Percentiles rank a stretch among this genome's conserved stretches.
Evolutionary conservation across 2,888 invertebrate species (phyloP).

Genomic region (Limenitis camilla): DNA sequence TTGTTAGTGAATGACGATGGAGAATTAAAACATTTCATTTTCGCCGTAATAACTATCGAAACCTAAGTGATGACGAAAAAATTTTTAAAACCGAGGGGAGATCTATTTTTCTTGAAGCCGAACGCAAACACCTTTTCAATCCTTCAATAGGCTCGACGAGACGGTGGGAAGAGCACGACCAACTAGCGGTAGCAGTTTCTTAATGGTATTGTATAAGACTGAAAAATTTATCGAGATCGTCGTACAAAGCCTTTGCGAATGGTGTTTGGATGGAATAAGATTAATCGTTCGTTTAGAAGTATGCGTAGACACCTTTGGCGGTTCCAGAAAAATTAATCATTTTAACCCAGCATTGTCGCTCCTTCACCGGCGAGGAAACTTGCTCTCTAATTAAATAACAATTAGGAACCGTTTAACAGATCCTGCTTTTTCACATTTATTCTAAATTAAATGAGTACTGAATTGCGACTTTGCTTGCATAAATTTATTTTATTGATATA

Average conservation of each 20-base stretch:
- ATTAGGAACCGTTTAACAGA: slow-evolving; percentile 68
- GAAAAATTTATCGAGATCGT: slow-evolving; percentile 66
- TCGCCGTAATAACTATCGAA: slow-evolving; percentile 68
- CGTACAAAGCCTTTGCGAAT: slow-evolving; percentile 53
- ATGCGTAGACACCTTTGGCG: slow-evolving; percentile 48
- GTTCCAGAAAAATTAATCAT: slow-evolving; percentile 70
- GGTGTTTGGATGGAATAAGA: slow-evolving; percentile 63
- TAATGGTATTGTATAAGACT: slow-evolving; percentile 70
- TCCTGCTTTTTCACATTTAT: slow-evolving; percentile 53
- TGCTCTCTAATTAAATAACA: slow-evolving; percentile 68
- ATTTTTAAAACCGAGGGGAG: slow-evolving; percentile 63
- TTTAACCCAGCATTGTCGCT: slow-evolving; percentile 68
- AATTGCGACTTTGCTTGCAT: neutral
- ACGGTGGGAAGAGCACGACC: slow-evolving; percentile 53
- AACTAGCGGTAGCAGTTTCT: slow-evolving; percentile 71
- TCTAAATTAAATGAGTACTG: slow-evolving; percentile 26
- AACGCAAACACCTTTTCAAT: slow-evolving; percentile 75
- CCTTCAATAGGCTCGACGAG: slow-evolving; percentile 65
- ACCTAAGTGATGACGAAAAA: slow-evolving; percentile 67
- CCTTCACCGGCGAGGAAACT: slow-evolving; percentile 58
- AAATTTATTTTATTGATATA: slow-evolving; percentile 3
- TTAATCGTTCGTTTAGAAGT: slow-evolving; percentile 63
- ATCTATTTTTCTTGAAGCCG: slow-evolving; percentile 63
- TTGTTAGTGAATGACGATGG: slow-evolving; percentile 68
- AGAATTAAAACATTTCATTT: slow-evolving; percentile 69